Evolutionary conservation across 1,140 invertebrate genomes (phyloP).

Genomic region (Magallana angulata): DNA sequence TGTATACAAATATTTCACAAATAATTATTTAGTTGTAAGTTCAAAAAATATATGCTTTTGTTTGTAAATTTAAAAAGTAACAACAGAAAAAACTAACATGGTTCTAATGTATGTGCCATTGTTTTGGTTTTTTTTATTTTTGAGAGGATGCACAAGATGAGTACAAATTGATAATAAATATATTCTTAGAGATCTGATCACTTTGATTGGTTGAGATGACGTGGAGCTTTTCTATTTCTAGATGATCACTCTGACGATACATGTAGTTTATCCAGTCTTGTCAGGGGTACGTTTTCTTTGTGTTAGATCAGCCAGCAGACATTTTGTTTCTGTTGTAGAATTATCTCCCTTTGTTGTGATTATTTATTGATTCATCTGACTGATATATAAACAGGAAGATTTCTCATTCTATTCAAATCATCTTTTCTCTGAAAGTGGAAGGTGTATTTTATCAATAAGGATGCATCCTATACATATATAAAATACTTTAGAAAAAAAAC

Average conservation of each 20-base stretch:
- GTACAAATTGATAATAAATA: neutral
- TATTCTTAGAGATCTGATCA: neutral
- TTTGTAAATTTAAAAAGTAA: neutral
- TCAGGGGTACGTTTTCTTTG: slow-evolving; percentile 21
- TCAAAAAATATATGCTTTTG: no score
- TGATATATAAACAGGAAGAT: neutral
- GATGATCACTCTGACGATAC: slow-evolving; percentile 19
- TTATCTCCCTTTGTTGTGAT: slow-evolving; percentile 23
- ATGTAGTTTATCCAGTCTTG: slow-evolving; percentile 15
- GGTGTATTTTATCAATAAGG: slow-evolving; percentile 6
- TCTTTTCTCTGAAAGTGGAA: neutral
- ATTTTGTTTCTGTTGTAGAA: slow-evolving; percentile 11
- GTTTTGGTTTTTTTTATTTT: neutral
- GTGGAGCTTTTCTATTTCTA: slow-evolving; percentile 17
- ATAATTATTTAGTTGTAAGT: no score
- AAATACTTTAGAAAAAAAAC: no score
- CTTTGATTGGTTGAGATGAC: neutral
- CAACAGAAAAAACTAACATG: neutral
- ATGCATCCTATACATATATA: no score
- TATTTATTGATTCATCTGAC: neutral
- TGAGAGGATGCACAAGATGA: neutral
- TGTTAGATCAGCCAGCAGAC: slow-evolving; percentile 13
- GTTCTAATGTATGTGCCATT: neutral
- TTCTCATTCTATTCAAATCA: no score
- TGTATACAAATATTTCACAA: no score